Base-by-base conservation (phyloP, 64 coral and sea anemone genomes). In the Montipora efflorescens region DNA sequence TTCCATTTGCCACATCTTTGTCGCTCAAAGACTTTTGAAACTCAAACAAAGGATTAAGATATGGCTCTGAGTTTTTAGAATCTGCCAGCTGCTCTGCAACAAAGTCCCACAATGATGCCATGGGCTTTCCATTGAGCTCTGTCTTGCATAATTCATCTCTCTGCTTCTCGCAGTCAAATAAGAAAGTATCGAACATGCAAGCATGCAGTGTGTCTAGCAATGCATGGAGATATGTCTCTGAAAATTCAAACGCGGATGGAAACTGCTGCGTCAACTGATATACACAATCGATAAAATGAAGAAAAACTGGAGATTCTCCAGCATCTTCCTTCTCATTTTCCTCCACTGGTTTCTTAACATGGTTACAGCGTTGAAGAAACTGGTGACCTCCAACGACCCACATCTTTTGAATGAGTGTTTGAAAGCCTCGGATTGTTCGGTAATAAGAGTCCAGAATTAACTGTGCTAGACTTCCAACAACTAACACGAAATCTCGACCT, bases 341-440 rank as follows among this genome's bases (percentile, higher is more conserved):
- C 55, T 70, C 55, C n/a, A 13, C 89, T 18, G 67, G 71, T 13
- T 84, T 70, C 8, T 19, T 59, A 25, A 96, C 90, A 66, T 99
- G 98, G 10, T 90, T 90, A 77, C 90, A 96, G 8, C 98, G 95
- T 46, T 87, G 75, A 4, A 82, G 90, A 51, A 99, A 99, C 59
- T 95, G 98, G 81, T 99, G 98, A 3, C 98, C 98, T 67, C 95
- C 92, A 77, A 99, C 89, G 0, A 99, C 98, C 98, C 98, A 99
- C 98, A 99, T 99, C 59, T 96, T 99, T 52, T 99, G 98, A 5
- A 99, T 50, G 19, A 99, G 89, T 2, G 95, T 91, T 76, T 99
- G 98, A 80, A 99, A 99, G 49, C 98, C 98, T 50, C 92, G 82
- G 55, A 99, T 99, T 20, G 94, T 99, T 23, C 98, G 95, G 49